These are phyloP conservation scores for Lasius platythorax DNA, from an alignment of 2,888 invertebrate species.

Conservation along the genomic window DNA sequence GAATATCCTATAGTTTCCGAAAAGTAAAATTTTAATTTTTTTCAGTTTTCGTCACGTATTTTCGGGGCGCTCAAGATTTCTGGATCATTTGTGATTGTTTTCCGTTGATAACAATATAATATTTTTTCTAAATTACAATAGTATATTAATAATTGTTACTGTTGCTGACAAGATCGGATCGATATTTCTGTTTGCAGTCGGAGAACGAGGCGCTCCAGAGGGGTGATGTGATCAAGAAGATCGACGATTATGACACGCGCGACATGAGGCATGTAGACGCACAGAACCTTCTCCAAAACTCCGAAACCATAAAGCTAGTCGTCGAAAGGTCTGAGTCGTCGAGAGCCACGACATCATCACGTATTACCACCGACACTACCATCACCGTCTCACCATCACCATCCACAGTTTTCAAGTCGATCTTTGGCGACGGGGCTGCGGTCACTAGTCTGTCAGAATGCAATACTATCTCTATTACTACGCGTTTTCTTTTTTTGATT, in stretches of 20 bases:
- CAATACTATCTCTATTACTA: constrained; percentile 67
- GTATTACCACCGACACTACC: constrained; percentile 70
- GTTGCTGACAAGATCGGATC: neutral
- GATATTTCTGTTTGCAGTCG: constrained; percentile 89
- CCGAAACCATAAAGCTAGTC: constrained; percentile 92
- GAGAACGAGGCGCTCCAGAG: constrained; percentile 93
- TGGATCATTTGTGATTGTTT: neutral
- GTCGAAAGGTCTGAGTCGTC: constrained; percentile 90
- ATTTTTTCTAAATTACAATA: neutral
- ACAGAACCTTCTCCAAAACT: constrained; percentile 94
- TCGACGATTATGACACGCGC: constrained; percentile 95
- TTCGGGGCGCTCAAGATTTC: neutral
- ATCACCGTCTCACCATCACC: constrained; percentile 65
- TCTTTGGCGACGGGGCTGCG: constrained; percentile 80
- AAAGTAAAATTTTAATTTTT: neutral
- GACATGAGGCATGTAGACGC: constrained; percentile 97
- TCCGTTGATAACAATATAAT: neutral
- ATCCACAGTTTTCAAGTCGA: constrained; percentile 78
- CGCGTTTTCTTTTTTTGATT: constrained; percentile 15
- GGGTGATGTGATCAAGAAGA: constrained; percentile 96
- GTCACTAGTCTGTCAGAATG: constrained; percentile 82
- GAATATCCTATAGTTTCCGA: neutral
- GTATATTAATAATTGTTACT: neutral
- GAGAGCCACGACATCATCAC: constrained; percentile 75
- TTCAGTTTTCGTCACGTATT: neutral